Conservation (phyloP, 2,797 vertebrate species). For the Octomys mimax region DNA sequence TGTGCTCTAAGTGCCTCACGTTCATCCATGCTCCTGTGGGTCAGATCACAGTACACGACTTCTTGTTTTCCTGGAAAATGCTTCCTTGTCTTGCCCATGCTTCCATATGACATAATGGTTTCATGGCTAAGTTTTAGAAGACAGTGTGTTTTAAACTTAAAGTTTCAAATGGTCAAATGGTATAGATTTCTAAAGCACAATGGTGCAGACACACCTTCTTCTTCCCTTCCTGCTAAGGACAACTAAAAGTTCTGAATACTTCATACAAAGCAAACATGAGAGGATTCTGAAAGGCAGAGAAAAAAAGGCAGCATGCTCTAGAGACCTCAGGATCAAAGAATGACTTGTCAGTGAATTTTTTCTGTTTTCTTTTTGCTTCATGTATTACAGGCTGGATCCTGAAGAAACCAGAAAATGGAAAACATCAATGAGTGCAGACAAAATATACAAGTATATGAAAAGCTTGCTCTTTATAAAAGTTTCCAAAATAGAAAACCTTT, state of each 20-base stretch:
- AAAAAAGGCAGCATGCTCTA: background rate
- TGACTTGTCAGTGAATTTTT: background rate
- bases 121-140: background rate
- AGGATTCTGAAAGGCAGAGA: background rate
- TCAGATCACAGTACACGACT: background rate
- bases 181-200: background rate
- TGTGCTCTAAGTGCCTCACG: background rate
- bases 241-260: background rate
- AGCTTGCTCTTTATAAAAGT: background rate
- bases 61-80: background rate
- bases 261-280: background rate
- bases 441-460: background rate
- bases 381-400: background rate
- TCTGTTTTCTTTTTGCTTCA: background rate
- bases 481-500: background rate
- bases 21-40: too few species aligned
- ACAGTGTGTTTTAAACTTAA: background rate
- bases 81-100: background rate
- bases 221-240: background rate
- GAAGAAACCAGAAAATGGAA: background rate
- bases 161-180: background rate
- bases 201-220: background rate
- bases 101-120: background rate
- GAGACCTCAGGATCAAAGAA: background rate
- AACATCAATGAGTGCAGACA: background rate